A percentile compares a stretch with the other conserved stretches of the same genome.
Evolutionary conservation across 2,888 invertebrate species (phyloP).

Genomic region (Crossocerus cetratus): DNA sequence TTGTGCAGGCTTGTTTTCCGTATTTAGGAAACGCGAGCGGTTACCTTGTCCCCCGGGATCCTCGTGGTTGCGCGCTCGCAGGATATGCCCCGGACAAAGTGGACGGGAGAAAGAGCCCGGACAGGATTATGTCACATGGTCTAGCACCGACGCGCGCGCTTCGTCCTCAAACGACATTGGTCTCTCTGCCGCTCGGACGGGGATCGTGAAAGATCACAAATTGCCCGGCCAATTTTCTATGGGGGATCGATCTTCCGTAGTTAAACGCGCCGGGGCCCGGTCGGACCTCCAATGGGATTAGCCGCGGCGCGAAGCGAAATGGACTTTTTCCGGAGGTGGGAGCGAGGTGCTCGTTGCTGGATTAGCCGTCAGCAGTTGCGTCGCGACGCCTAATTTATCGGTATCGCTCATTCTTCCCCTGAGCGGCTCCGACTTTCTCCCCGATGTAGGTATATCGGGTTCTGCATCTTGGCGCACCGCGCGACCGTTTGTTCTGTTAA

Average conservation of each 20-base stretch:
- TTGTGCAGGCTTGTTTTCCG: conserved; percentile 48
- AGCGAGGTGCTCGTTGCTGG: not conserved
- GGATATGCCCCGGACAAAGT: conserved; percentile 25
- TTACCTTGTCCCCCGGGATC: conserved; percentile 37
- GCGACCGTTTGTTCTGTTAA: conserved; percentile 4
- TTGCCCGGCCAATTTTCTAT: conserved; percentile 72
- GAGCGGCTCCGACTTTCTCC: not conserved
- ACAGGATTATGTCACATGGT: conserved; percentile 73
- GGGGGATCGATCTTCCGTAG: conserved; percentile 56
- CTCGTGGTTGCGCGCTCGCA: conserved; percentile 37
- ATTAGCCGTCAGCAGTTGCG: not conserved
- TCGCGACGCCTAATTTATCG: not conserved
- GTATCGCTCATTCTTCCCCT: not conserved
- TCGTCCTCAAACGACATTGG: conserved; percentile 36
- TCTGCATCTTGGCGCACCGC: conserved; percentile 6
- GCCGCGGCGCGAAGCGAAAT: conserved; percentile 45
- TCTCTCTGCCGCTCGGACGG: conserved; percentile 56
- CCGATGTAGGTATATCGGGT: not conserved
- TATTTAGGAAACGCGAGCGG: conserved; percentile 46
- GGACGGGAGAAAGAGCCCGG: conserved; percentile 50
- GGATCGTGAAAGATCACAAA: conserved; percentile 71
- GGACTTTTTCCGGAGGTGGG: conserved; percentile 15
- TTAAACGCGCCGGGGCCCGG: conserved; percentile 33
- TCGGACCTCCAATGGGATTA: conserved; percentile 56
- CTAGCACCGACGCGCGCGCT: conserved; percentile 65